These are phyloP conservation scores for Centropus unirufus DNA, from an alignment of 2,113 vertebrate species.

Conservation along the genomic window DNA sequence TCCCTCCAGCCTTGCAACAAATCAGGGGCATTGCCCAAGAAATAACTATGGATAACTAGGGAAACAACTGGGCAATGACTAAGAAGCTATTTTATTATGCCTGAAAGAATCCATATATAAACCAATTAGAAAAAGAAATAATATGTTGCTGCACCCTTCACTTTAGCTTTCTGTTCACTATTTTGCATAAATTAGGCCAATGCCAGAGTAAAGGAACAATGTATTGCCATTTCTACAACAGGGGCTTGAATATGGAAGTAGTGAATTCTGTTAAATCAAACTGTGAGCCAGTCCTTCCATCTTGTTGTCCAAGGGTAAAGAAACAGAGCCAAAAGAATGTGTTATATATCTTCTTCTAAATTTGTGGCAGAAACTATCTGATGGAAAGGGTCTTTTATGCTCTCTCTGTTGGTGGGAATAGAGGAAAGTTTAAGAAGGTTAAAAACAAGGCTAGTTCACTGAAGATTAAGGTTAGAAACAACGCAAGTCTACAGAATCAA, in stretches of 20 bases:
- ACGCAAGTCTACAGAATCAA: not conserved
- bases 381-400: not conserved
- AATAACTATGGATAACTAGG: not conserved
- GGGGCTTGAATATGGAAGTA: not conserved
- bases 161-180: not conserved
- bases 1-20: not conserved
- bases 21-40: not conserved
- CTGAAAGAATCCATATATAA: not conserved
- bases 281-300: not conserved
- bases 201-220: not conserved
- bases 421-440: not conserved
- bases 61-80: not conserved
- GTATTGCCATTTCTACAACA: not conserved
- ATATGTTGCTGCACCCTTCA: not conserved
- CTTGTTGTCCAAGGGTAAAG: not conserved
- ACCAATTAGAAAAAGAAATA: not conserved
- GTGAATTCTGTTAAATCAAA: not conserved
- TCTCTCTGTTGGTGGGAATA: not conserved
- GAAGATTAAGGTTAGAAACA: not conserved
- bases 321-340: fast-evolving
- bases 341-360: not conserved
- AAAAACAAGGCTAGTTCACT: not conserved
- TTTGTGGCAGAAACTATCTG: not conserved
- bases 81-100: not conserved
- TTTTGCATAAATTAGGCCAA: not conserved